Percentiles rank a stretch among this genome's conserved stretches.
Conservation (phyloP, 2,113 vertebrate genomes). For the Pleuronectes platessa region DNA sequence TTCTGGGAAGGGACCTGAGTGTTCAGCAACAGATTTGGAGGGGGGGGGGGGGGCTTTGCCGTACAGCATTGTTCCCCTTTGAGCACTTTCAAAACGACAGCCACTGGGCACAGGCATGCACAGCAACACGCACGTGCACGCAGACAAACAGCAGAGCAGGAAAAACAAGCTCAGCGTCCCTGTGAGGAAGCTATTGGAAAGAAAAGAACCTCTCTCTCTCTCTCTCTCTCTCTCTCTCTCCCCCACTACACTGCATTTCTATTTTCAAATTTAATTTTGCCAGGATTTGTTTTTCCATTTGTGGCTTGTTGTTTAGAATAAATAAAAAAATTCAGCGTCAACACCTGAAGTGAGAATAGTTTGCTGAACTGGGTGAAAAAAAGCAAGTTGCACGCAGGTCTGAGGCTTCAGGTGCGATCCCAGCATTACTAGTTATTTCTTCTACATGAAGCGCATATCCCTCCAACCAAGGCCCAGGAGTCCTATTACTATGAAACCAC, state of each 20-base stretch:
- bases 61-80: slow-evolving; percentile 68
- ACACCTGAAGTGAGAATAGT: slow-evolving; percentile 17
- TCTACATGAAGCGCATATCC: no score
- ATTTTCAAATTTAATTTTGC: slow-evolving; percentile 53
- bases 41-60: slow-evolving; percentile 53
- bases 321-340: slow-evolving; percentile 5
- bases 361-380: slow-evolving; percentile 14
- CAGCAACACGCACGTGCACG: not conserved
- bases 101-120: slow-evolving; percentile 12
- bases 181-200: slow-evolving; percentile 47
- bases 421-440: no score
- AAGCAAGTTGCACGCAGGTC: not conserved
- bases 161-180: slow-evolving; percentile 29
- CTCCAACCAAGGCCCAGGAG: no score
- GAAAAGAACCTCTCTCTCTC: not conserved
- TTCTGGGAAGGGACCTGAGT: slow-evolving; percentile 68
- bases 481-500: no score
- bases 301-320: slow-evolving; percentile 29
- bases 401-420: no score
- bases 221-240: slow-evolving; percentile 27
- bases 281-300: slow-evolving; percentile 23
- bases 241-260: slow-evolving; percentile 24
- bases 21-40: slow-evolving; percentile 51
- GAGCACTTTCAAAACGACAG: slow-evolving; percentile 62
- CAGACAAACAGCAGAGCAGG: not conserved